phyloP scores from a whole-genome alignment of 2,797 vertebrate genomes.

The Acrossocheilus wenchowensis region DNA sequence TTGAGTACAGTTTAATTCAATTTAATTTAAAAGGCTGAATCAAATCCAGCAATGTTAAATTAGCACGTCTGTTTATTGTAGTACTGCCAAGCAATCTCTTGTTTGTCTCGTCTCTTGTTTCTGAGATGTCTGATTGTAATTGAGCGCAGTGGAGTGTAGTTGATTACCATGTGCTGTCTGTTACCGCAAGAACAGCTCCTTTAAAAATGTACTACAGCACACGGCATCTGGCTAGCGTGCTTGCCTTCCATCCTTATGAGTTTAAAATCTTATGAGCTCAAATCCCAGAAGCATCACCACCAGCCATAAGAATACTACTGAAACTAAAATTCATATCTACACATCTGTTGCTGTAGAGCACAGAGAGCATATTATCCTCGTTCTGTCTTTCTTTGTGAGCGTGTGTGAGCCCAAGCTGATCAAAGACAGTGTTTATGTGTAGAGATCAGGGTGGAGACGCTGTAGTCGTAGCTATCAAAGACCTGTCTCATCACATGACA shows the following conservation, averaged over 20 bases:
- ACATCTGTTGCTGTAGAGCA: slow-evolving; percentile 14
- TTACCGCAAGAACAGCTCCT: not conserved
- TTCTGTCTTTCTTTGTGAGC: slow-evolving; percentile 21
- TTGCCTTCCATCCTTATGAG: slow-evolving; percentile 7
- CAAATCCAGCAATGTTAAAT: not conserved
- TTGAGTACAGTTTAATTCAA: not conserved
- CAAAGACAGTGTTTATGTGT: slow-evolving; percentile 35
- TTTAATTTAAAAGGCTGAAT: not conserved
- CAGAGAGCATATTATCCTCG: not conserved
- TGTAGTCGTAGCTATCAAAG: slow-evolving; percentile 44
- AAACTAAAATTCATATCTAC: not conserved
- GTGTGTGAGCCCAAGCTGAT: slow-evolving; percentile 19
- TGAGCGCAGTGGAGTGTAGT: slow-evolving; percentile 18
- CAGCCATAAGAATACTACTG: not conserved
- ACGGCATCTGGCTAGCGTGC: slow-evolving; percentile 1
- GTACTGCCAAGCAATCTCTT: slow-evolving; percentile 2
- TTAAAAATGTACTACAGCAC: slow-evolving; percentile 15
- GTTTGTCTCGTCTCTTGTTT: slow-evolving; percentile 15
- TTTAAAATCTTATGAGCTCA: slow-evolving; percentile 25
- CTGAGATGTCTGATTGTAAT: slow-evolving; percentile 24
- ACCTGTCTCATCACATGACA: slow-evolving; percentile 27
- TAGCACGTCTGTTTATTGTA: slow-evolving; percentile 28
- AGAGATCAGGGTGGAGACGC: slow-evolving; percentile 34
- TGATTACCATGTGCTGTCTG: slow-evolving; percentile 26
- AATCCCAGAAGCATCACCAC: slow-evolving; percentile 3